A percentile compares a stretch with the other conserved stretches of the same genome.
Evolutionary conservation across 2,113 vertebrate species (phyloP).

Genomic region (Etia nguti): DNA sequence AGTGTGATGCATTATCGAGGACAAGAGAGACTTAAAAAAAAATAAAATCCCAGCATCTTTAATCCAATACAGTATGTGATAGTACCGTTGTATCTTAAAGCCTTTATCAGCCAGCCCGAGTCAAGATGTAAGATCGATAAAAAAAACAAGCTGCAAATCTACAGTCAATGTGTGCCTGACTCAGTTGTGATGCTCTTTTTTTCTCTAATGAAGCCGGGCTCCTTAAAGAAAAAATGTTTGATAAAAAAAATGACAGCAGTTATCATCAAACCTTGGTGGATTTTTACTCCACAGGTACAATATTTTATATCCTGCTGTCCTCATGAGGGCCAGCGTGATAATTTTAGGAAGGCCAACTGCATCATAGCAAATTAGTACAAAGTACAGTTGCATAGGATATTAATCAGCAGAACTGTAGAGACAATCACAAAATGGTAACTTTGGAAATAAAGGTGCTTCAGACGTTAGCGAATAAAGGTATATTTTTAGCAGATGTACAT

Average conservation of each 20-base stretch:
- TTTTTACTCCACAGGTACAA: slow-evolving; percentile 1
- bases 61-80: background rate
- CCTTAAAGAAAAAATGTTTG: background rate
- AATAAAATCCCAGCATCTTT: background rate
- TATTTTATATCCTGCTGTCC: slow-evolving; percentile 4
- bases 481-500: background rate
- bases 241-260: background rate
- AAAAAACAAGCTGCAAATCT: background rate
- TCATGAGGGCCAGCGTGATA: background rate
- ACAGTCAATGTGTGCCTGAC: background rate
- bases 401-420: background rate
- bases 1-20: background rate
- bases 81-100: background rate
- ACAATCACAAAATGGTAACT: background rate
- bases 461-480: background rate
- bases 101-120: background rate
- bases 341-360: slow-evolving; percentile 28
- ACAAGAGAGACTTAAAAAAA: background rate
- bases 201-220: background rate
- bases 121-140: background rate
- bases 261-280: background rate
- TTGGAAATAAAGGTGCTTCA: background rate
- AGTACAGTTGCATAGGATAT: background rate
- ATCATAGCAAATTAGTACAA: slow-evolving; percentile 1
- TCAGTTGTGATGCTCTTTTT: background rate